These are phyloP conservation scores for Danio choprae DNA, from an alignment of 2,797 vertebrate species.

Conservation along the genomic window DNA sequence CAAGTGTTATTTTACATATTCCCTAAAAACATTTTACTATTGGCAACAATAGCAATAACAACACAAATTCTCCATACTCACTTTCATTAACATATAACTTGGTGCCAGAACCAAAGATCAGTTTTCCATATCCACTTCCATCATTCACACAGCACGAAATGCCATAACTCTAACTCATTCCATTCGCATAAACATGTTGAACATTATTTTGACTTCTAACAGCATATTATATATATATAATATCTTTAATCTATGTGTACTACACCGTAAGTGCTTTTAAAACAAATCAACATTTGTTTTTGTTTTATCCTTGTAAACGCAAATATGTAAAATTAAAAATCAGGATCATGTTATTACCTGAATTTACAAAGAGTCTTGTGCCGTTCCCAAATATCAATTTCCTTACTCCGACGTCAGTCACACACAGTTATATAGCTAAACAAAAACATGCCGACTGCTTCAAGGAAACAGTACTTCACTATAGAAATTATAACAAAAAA, in stretches of 20 bases:
- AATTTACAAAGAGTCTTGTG: constrained; percentile 40
- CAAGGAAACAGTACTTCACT: neutral
- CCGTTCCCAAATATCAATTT: constrained; percentile 60
- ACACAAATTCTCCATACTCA: constrained; percentile 40
- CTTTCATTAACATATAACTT: constrained; percentile 42
- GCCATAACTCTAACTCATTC: neutral
- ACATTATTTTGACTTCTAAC: neutral
- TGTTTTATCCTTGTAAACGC: neutral
- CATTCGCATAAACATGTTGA: neutral
- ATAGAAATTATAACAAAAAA: neutral
- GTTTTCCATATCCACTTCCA: constrained; percentile 41
- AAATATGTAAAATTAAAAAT: neutral
- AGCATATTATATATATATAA: neutral
- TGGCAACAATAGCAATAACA: too few relatives aligned
- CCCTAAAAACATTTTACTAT: neutral
- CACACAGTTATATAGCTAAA: constrained; percentile 33
- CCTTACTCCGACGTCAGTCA: constrained; percentile 16
- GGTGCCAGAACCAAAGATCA: constrained; percentile 56
- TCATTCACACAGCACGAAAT: constrained; percentile 49
- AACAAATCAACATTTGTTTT: neutral
- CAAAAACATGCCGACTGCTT: constrained; percentile 21
- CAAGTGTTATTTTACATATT: neutral
- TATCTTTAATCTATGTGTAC: neutral
- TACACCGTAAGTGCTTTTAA: neutral
- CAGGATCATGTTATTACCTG: constrained; percentile 26